Evolutionary conservation across 1,140 invertebrate species (phyloP).

Genomic region (Diorhabda elongata): DNA sequence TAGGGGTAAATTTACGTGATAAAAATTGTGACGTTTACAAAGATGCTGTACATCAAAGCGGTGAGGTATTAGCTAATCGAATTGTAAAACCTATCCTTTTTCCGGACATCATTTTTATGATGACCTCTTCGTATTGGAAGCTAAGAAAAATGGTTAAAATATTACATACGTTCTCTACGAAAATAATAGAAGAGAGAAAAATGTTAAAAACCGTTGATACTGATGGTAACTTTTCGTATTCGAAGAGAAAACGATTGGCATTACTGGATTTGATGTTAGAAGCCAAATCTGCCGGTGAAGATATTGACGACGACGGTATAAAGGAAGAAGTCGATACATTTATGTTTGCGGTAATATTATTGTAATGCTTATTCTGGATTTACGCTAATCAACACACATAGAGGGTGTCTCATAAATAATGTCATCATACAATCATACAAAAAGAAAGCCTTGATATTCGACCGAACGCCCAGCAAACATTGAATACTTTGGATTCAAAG

Average conservation of each 20-base stretch:
- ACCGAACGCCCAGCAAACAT: too few species aligned
- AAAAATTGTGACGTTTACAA: conserved; percentile 4
- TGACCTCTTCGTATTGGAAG: background rate
- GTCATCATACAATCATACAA: too few species aligned
- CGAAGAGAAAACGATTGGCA: conserved; percentile 56
- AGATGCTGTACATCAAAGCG: conserved; percentile 3
- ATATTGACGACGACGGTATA: conserved; percentile 63
- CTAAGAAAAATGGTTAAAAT: background rate
- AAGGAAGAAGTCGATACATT: conserved; percentile 85
- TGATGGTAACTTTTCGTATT: conserved; percentile 13
- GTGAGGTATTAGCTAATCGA: background rate
- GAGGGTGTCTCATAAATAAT: too few species aligned
- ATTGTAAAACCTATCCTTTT: background rate
- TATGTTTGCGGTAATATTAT: conserved; percentile 65
- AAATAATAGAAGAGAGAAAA: conserved; percentile 7
- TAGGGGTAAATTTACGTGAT: conserved; percentile 2
- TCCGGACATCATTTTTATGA: background rate
- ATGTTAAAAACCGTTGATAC: background rate
- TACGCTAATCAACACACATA: too few species aligned
- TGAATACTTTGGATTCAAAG: too few species aligned
- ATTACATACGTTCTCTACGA: conserved; percentile 5
- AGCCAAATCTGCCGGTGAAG: conserved; percentile 53
- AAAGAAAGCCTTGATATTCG: too few species aligned
- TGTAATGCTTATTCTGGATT: too few species aligned
- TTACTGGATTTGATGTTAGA: conserved; percentile 72